Conservation (phyloP, 2,888 invertebrate genomes). For the Phaedon cochleariae region DNA sequence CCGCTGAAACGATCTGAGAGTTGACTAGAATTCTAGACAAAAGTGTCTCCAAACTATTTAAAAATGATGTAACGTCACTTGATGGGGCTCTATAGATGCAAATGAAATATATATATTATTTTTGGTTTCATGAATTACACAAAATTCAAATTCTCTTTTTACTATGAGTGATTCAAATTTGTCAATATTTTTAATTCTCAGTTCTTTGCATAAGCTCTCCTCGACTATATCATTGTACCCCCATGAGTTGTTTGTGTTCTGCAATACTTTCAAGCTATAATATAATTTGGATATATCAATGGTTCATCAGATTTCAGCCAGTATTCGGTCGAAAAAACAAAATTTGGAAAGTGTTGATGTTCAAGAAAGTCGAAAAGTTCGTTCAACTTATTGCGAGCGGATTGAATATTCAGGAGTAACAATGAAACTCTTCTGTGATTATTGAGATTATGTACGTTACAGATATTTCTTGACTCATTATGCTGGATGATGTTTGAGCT, state of each 20-base stretch:
- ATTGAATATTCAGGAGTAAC: conserved; percentile 2
- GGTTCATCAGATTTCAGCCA: conserved; percentile 3
- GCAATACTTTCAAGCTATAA: not conserved
- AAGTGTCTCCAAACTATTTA: not conserved
- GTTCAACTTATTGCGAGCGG: not conserved
- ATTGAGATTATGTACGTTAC: not conserved
- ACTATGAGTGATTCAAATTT: not conserved
- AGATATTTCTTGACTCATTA: not conserved
- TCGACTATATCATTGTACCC: not conserved
- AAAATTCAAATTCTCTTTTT: no score
- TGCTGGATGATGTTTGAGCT: not conserved
- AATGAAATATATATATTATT: no score
- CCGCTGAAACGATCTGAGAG: not conserved
- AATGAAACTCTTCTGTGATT: not conserved
- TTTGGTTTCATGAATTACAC: no score
- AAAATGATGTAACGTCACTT: no score
- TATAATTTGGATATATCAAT: not conserved
- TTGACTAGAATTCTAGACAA: not conserved
- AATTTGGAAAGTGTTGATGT: not conserved
- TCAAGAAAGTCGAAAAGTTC: not conserved
- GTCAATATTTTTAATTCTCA: not conserved
- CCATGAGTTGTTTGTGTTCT: not conserved
- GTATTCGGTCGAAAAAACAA: not conserved
- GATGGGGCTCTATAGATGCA: no score
- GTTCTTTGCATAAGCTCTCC: not conserved